phyloP scores from a whole-genome alignment of 2,888 invertebrate species.

The Trilocha varians region DNA sequence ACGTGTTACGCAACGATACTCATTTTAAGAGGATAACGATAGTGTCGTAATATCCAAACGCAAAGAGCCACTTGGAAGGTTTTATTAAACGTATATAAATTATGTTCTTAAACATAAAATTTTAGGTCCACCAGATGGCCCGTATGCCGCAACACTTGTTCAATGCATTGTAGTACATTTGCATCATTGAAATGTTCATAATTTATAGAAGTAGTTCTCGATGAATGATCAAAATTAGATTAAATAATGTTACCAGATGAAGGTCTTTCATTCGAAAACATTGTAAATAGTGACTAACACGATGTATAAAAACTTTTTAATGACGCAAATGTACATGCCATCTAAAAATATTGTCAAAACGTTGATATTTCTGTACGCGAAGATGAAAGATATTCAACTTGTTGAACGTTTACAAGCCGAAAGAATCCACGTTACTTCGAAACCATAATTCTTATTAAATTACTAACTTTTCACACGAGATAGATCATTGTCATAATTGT shows the following conservation, averaged over 20 bases:
- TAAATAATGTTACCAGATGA: too few species aligned
- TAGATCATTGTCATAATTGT: conserved; percentile 2
- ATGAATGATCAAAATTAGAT: too few species aligned
- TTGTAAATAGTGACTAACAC: not conserved
- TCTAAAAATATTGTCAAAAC: not conserved
- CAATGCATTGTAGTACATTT: too few species aligned
- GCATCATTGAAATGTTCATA: too few species aligned
- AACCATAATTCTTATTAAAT: not conserved
- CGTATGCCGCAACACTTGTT: too few species aligned
- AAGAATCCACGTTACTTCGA: not conserved
- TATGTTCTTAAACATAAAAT: too few species aligned
- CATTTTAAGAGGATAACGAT: not conserved
- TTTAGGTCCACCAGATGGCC: too few species aligned
- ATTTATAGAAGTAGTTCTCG: too few species aligned
- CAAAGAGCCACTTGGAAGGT: not conserved
- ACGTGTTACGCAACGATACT: conserved; percentile 16
- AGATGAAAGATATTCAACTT: conserved; percentile 4
- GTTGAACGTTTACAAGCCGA: not conserved
- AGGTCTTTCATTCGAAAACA: too few species aligned
- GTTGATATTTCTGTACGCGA: not conserved
- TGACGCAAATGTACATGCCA: not conserved
- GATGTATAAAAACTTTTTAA: not conserved
- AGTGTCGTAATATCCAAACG: not conserved
- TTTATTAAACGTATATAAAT: not conserved
- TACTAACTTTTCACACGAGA: not conserved